phyloP scores from a whole-genome alignment of 1,140 invertebrate genomes.

The Triops cancriformis region DNA sequence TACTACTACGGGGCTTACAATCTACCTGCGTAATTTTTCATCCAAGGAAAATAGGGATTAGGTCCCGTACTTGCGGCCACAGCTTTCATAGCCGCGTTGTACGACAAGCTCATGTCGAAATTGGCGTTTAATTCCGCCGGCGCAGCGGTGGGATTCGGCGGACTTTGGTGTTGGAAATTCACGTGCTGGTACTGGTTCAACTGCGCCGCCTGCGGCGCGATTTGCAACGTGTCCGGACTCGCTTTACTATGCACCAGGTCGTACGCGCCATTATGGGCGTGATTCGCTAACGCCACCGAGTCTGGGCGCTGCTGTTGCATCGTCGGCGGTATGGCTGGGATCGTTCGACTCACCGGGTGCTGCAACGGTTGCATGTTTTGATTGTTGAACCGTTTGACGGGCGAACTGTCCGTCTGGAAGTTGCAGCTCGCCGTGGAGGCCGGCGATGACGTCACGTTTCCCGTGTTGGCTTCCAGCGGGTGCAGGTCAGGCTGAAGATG shows the following conservation, averaged over 20 bases:
- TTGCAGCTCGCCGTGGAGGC: background rate
- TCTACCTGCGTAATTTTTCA: slow-evolving; percentile 22
- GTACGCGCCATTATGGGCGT: background rate
- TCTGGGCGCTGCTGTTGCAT: background rate
- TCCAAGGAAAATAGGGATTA: slow-evolving; percentile 19
- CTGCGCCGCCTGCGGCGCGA: background rate
- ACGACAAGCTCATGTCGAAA: background rate
- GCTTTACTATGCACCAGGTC: background rate
- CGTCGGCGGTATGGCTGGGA: background rate
- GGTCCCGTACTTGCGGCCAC: background rate
- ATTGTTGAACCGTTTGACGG: background rate
- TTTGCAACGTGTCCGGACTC: background rate
- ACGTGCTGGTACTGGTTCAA: background rate
- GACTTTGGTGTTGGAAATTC: slow-evolving; percentile 1
- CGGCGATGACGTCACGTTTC: background rate
- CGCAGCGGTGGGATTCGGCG: background rate
- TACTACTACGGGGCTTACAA: background rate
- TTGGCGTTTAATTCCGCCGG: slow-evolving; percentile 14
- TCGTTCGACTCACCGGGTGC: background rate
- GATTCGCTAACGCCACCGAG: background rate
- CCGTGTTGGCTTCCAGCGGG: background rate
- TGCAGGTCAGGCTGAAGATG: background rate
- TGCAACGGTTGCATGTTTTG: background rate
- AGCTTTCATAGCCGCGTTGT: background rate
- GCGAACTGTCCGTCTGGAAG: background rate